Conservation (phyloP, 1,140 invertebrate genomes). For the Psix sp. region DNA sequence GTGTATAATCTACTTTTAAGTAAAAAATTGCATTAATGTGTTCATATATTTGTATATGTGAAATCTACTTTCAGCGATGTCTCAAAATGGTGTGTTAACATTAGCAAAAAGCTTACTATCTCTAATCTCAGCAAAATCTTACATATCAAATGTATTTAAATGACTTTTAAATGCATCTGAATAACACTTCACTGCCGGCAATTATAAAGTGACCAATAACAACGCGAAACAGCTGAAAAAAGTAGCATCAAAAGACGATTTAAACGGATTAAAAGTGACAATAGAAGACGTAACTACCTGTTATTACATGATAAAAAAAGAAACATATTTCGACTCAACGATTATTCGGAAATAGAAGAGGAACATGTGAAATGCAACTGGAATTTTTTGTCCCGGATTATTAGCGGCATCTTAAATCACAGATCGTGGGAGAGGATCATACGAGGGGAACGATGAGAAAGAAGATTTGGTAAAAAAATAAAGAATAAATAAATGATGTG, state of each 20-base stretch:
- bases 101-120: conserved; percentile 29
- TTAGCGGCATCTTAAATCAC: conserved; percentile 58
- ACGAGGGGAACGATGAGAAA: conserved; percentile 1
- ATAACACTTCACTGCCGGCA: conserved; percentile 27
- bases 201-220: conserved; percentile 30
- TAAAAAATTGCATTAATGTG: too few relatives aligned
- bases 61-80: too few relatives aligned
- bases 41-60: too few relatives aligned
- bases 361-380: conserved; percentile 19
- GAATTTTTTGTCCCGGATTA: conserved; percentile 55
- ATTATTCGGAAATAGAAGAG: conserved; percentile 37
- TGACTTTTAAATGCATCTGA: conserved; percentile 30
- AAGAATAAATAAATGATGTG: conserved; percentile 48
- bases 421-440: conserved; percentile 54
- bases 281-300: conserved; percentile 37
- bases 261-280: conserved; percentile 46
- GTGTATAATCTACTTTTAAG: too few relatives aligned
- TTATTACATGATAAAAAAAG: conserved; percentile 19
- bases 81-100: too few relatives aligned
- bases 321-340: conserved; percentile 18
- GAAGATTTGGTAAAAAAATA: conserved; percentile 12
- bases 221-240: conserved; percentile 8
- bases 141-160: conserved; percentile 40
- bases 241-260: conserved; percentile 9
- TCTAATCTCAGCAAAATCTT: conserved; percentile 22